Conservation (phyloP, 2,888 invertebrate genomes). For the Dynastes maya region DNA sequence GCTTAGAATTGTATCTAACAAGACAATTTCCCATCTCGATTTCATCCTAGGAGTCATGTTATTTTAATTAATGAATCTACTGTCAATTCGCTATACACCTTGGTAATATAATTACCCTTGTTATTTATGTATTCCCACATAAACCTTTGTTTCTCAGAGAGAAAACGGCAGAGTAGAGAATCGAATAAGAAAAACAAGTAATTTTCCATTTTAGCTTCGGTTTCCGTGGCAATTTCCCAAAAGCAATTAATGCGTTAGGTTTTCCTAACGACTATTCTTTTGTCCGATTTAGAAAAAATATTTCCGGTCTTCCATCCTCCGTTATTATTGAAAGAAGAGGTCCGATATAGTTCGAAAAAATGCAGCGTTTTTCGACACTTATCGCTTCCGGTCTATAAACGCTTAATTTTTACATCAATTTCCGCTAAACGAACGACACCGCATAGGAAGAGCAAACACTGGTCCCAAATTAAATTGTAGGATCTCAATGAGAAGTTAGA, state of each 20-base stretch:
- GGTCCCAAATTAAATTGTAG: too few relatives aligned
- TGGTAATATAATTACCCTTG: not conserved
- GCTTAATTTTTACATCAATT: too few relatives aligned
- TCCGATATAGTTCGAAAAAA: slow-evolving; percentile 8
- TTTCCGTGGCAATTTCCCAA: slow-evolving; percentile 14
- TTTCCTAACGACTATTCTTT: slow-evolving; percentile 17
- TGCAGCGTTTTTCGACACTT: not conserved
- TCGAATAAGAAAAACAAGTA: slow-evolving; percentile 33
- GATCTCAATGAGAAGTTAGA: too few relatives aligned
- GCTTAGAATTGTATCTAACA: too few relatives aligned
- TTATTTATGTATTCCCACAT: slow-evolving; percentile 2
- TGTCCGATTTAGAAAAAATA: slow-evolving; percentile 5
- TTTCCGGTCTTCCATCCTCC: not conserved
- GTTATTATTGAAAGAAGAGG: slow-evolving; percentile 1
- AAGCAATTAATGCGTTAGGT: slow-evolving; percentile 27
- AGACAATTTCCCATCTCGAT: too few relatives aligned
- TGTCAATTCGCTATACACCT: not conserved
- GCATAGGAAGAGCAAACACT: too few relatives aligned
- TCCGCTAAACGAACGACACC: too few relatives aligned
- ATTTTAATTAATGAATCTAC: not conserved
- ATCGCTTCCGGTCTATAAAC: not conserved
- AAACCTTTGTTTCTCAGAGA: not conserved
- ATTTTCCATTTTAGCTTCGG: slow-evolving; percentile 31
- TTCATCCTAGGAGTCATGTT: not conserved
- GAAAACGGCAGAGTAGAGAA: not conserved